Base-by-base conservation (phyloP, 2,797 vertebrate species). In the Urosaurus nigricauda region DNA sequence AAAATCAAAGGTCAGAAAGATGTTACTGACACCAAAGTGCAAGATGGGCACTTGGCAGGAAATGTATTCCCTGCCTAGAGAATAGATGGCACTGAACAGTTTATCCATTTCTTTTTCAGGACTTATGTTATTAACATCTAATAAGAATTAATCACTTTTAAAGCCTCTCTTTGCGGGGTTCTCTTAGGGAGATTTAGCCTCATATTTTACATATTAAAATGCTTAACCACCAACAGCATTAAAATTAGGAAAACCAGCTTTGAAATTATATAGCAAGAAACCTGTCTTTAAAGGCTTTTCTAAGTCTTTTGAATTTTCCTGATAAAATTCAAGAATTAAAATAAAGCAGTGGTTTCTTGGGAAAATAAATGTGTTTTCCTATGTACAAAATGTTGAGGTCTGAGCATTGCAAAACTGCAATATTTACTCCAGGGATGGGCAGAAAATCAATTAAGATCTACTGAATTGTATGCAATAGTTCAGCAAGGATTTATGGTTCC, bases 201-300 rank as follows among this genome's bases (percentile, higher is more conserved):
- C 68, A 51, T 51, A 60, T 80, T 79, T 89, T 81, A 89, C 70
- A 85, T 86, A 81, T 37, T 80, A 63, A 81, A 81, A 86, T 81
- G 73, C 58, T 53, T 43, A 79, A 17, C 37, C 56, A 78, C 74
- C 47, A 79, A 43, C 40, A 32, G 21, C 58, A 80, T 85, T 73
- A 81, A 89, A 75, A 85, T 81, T 81, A 86, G 75, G 84, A 63
- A 88, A 81, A 60, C 75, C n/a, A n/a, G 56, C n/a, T 81, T 86
- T 40, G 70, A 75, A 89, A 65, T 86, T 51, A 63, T 43, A 80
- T 37, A 71, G 71, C 65, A 86, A 82, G 12, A 75, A 89, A 53
- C 43, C n/a, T 77, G 40, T 68, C 71, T 68, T 86, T 68, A 89
- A 86, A 82, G 26, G 3, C 79, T 65, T 81, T 60, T 40, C 17